Base-by-base conservation (phyloP, 2,888 invertebrate genomes). In the Theretra japonica region DNA sequence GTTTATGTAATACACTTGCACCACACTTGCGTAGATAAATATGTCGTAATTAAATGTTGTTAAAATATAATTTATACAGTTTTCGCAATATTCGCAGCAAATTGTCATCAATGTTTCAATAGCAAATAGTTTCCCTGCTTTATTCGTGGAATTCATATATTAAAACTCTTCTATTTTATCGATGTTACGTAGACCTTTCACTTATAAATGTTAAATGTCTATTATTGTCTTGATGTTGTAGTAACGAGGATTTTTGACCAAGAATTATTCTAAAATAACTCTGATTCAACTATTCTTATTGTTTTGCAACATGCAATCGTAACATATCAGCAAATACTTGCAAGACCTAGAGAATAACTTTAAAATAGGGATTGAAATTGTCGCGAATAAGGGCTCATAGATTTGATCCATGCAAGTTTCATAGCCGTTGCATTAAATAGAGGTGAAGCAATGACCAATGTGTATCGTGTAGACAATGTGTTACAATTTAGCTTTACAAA, bases 151-250 rank as follows among this genome's bases (percentile, higher is more conserved):
- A 23, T 41, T 65, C 21, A 48, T 48, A 23, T 6, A 23, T 48
- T 62, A 4, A 6, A 48, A 21, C 41, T 23, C 17, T 28, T 17
- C 15, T 65, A 23, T 23, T 23, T 48, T 25, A 58, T 25, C 17
- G 6, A 23, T 65, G 48, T 65, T 25, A 60, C 19, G 62, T 41
- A 65, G 65, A 65, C 15, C 65, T 65, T 65, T 65, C 65, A 65
- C 65, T 65, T 65, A 65, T 65, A 65, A 65, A 65, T 65, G 65
- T 65, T 48, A 65, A 23, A 23, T 48, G 65, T 65, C 4, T 11
- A n/a, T 33, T 33, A 21, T 30, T 30, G 58, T 17, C 8, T 58
- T 33, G 33, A 30, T 41, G 41, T 62, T 21, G 23, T 65, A 41
- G 23, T 17, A 41, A 48, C 48, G 62, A 62, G 11, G 21, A 62